A percentile compares a stretch with the other conserved stretches of the same genome.
Evolutionary conservation across 92 coral and sea anemone species (phyloP).

Genomic region (Porites divaricata): DNA sequence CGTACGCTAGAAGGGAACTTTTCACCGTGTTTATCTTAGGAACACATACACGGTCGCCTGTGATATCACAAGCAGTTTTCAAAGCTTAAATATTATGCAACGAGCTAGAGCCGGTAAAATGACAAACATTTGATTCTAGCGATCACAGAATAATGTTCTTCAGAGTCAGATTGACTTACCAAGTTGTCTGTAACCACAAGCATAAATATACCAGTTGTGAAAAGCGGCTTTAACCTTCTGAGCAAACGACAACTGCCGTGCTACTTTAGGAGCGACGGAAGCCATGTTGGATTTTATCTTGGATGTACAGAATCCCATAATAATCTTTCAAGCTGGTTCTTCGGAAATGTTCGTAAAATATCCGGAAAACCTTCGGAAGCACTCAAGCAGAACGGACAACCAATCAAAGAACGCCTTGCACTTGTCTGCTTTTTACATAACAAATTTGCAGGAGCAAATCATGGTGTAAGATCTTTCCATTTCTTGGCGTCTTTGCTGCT

Average conservation of each 20-base stretch:
- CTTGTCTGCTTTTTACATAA: constrained; percentile 32
- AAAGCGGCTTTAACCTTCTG: constrained; percentile 86
- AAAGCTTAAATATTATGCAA: not conserved
- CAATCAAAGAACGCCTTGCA: constrained; percentile 73
- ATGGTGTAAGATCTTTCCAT: constrained; percentile 71
- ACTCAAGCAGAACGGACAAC: constrained; percentile 40
- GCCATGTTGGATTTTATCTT: constrained; percentile 85
- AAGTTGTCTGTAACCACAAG: constrained; percentile 98
- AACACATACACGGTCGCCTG: no score
- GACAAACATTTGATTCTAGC: no score
- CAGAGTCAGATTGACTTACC: constrained; percentile 55
- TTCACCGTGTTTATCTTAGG: no score
- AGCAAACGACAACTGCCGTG: constrained; percentile 79
- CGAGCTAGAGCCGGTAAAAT: not conserved
- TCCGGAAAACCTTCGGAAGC: constrained; percentile 39
- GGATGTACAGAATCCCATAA: constrained; percentile 43
- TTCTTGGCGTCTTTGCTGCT: not conserved
- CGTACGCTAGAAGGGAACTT: no score
- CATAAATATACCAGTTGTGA: constrained; percentile 91
- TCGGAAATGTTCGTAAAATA: constrained; percentile 40
- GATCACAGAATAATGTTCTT: not conserved
- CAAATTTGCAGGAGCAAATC: constrained; percentile 70
- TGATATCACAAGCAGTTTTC: no score
- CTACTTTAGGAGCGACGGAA: constrained; percentile 84
- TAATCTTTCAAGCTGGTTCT: constrained; percentile 11